These are phyloP conservation scores for Acrossocheilus fasciatus DNA, from an alignment of 2,797 vertebrate species.

Conservation along the genomic window DNA sequence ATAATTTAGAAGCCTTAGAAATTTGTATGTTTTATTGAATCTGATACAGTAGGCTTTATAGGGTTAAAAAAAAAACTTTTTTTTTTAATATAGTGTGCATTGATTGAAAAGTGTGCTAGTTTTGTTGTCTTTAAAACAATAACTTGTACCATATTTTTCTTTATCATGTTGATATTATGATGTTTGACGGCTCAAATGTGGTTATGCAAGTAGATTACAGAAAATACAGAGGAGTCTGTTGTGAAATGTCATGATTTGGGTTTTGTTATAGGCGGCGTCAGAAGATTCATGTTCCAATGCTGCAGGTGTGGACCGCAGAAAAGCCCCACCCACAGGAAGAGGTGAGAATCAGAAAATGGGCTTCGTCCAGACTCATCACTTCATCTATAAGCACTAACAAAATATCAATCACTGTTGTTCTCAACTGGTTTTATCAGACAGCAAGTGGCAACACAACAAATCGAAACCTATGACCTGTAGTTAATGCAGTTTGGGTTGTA, in stretches of 20 bases:
- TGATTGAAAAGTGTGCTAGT: not conserved
- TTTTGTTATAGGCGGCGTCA: slow-evolving; percentile 84
- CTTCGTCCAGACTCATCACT: not conserved
- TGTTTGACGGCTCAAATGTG: not conserved
- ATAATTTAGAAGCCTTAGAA: not conserved
- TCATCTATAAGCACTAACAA: not conserved
- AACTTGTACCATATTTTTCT: not conserved
- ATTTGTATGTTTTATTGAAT: not conserved
- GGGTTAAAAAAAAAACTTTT: not conserved
- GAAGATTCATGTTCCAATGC: slow-evolving; percentile 93
- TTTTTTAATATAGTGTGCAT: not conserved
- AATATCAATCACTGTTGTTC: not conserved
- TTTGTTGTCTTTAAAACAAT: not conserved
- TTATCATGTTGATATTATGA: not conserved
- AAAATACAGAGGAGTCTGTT: not conserved
- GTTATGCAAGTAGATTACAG: not conserved
- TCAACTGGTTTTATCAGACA: not conserved
- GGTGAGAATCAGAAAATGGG: slow-evolving; percentile 72
- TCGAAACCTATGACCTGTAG: not conserved
- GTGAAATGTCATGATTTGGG: not conserved
- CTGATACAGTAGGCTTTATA: not conserved
- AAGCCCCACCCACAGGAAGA: slow-evolving; percentile 98
- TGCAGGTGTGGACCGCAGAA: slow-evolving; percentile 96
- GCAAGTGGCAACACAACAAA: not conserved
- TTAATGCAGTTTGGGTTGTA: not conserved